These are phyloP conservation scores for Nannoperca obscura DNA, from an alignment of 2,797 vertebrate genomes.

Conservation along the genomic window DNA sequence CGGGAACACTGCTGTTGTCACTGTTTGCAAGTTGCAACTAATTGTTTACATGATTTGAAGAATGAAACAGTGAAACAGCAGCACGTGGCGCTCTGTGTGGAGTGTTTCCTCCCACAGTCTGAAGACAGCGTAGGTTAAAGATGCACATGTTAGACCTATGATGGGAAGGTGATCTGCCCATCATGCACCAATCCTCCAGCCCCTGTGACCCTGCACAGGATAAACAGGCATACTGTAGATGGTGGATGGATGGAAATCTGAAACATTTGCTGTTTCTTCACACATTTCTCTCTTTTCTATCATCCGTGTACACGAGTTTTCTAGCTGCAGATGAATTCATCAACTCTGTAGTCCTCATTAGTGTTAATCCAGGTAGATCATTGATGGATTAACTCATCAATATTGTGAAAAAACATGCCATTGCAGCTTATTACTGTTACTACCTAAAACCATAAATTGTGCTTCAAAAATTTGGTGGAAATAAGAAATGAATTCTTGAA, in stretches of 20 bases:
- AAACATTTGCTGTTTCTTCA: not conserved
- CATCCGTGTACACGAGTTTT: not conserved
- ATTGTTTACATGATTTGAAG: not conserved
- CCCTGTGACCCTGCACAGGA: not conserved
- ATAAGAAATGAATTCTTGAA: not conserved
- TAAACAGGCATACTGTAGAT: not conserved
- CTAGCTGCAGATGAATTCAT: slow-evolving; percentile 4
- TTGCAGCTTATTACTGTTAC: slow-evolving; percentile 8
- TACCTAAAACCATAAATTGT: not conserved
- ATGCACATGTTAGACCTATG: not conserved
- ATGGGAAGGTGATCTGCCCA: not conserved
- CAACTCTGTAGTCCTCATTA: slow-evolving; percentile 13
- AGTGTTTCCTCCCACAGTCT: not conserved
- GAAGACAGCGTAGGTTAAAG: not conserved
- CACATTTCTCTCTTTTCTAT: not conserved
- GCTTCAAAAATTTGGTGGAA: not conserved
- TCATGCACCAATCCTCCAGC: not conserved
- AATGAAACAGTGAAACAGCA: not conserved
- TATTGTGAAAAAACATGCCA: not conserved
- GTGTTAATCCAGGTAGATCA: slow-evolving; percentile 16
- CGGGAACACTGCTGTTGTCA: not conserved
- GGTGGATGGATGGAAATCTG: not conserved
- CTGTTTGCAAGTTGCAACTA: not conserved
- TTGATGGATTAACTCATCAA: slow-evolving; percentile 12
- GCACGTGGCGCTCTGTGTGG: not conserved